These are phyloP conservation scores for Centropus bengalensis DNA, from an alignment of 2,113 vertebrate genomes.

Conservation along the genomic window DNA sequence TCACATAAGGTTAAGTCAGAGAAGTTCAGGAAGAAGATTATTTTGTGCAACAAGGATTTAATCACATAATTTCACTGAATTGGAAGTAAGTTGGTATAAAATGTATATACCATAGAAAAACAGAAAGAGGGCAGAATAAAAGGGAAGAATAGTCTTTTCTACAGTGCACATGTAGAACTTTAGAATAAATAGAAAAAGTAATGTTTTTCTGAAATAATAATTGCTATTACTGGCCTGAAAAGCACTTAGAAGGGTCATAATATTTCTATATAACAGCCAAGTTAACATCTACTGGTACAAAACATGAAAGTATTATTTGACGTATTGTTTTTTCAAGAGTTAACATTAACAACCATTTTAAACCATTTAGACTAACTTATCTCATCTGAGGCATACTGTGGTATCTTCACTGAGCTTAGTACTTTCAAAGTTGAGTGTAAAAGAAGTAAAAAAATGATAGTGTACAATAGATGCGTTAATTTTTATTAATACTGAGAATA, in stretches of 20 bases:
- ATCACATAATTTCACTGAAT: conserved; percentile 18
- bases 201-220: neutral
- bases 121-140: neutral
- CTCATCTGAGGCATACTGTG: neutral
- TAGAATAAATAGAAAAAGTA: neutral
- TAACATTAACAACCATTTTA: neutral
- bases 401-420: neutral
- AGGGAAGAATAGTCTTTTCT: neutral
- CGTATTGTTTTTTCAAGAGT: neutral
- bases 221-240: neutral
- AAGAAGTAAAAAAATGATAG: neutral
- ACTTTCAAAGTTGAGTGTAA: neutral
- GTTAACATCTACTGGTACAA: neutral
- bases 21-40: conserved; percentile 19
- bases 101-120: neutral
- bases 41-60: conserved; percentile 27
- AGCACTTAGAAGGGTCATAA: neutral
- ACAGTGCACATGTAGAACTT: neutral
- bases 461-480: neutral
- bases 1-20: neutral
- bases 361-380: neutral
- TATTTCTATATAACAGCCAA: neutral
- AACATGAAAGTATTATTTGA: neutral
- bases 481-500: neutral
- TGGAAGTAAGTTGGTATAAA: neutral